Evolutionary conservation across 2,797 vertebrate species (phyloP).

Genomic region (Phalanger gymnotis): DNA sequence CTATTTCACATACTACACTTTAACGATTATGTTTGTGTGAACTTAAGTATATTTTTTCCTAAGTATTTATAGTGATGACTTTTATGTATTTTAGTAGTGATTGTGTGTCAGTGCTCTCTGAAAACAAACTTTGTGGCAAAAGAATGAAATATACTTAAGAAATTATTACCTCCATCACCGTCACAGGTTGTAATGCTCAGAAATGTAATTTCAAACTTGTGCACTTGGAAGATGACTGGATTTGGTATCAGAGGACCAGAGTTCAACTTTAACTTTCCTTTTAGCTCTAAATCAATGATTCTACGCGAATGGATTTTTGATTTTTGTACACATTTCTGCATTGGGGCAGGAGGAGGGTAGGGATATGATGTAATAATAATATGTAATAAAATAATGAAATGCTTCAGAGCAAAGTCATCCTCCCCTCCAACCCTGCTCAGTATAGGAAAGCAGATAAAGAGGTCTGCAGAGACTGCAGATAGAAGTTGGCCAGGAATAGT

Average conservation of each 20-base stretch:
- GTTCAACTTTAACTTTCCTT: neutral
- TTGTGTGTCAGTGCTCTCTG: neutral
- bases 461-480: neutral
- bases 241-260: neutral
- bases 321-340: neutral
- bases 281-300: neutral
- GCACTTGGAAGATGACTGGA: neutral
- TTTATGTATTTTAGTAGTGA: neutral
- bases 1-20: neutral
- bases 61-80: neutral
- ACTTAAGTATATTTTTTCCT: neutral
- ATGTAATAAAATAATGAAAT: neutral
- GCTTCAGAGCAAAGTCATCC: neutral
- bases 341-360: too few species aligned
- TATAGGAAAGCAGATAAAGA: neutral
- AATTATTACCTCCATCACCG: neutral
- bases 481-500: neutral
- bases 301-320: neutral
- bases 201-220: neutral
- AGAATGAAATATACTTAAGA: neutral
- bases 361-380: neutral
- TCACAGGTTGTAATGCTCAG: neutral
- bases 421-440: neutral
- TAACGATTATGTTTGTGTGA: neutral
- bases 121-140: neutral